Percentiles rank a stretch among this genome's conserved stretches.
Evolutionary conservation across 2,113 vertebrate species (phyloP).

Genomic region (Mastomys natalensis): DNA sequence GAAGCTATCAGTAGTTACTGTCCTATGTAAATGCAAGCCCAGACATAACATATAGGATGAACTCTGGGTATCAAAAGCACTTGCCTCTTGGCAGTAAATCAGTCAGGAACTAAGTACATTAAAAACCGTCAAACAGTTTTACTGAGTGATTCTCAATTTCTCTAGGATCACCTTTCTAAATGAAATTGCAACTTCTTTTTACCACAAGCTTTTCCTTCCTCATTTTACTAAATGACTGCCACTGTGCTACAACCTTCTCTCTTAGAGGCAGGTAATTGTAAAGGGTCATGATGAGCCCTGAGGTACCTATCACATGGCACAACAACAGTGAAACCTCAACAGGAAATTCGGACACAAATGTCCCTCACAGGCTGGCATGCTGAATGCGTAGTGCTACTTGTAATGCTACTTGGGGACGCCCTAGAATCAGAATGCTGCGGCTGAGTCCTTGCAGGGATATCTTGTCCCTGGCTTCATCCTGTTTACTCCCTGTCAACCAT

Average conservation of each 20-base stretch:
- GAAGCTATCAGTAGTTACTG: neutral
- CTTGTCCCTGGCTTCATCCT: neutral
- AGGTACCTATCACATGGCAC: neutral
- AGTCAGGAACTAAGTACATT: neutral
- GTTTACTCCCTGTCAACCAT: neutral
- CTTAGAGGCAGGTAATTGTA: neutral
- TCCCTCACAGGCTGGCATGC: neutral
- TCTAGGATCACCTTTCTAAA: neutral
- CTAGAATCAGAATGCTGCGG: neutral
- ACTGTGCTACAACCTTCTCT: neutral
- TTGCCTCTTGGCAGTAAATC: neutral
- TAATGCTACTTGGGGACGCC: neutral
- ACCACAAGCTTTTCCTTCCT: neutral
- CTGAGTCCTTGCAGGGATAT: neutral
- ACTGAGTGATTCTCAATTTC: neutral
- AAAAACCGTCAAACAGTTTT: neutral
- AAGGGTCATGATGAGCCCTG: neutral
- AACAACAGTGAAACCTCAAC: neutral
- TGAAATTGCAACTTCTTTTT: slow-evolving; percentile 22
- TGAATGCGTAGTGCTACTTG: neutral
- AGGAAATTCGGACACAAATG: neutral
- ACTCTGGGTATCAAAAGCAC: neutral
- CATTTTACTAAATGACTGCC: neutral
- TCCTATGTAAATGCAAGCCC: neutral
- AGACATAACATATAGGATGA: neutral